A percentile compares a stretch with the other conserved stretches of the same genome.
phyloP scores from a whole-genome alignment of 2,888 invertebrate genomes.

The Zaprionus lineosus region DNA sequence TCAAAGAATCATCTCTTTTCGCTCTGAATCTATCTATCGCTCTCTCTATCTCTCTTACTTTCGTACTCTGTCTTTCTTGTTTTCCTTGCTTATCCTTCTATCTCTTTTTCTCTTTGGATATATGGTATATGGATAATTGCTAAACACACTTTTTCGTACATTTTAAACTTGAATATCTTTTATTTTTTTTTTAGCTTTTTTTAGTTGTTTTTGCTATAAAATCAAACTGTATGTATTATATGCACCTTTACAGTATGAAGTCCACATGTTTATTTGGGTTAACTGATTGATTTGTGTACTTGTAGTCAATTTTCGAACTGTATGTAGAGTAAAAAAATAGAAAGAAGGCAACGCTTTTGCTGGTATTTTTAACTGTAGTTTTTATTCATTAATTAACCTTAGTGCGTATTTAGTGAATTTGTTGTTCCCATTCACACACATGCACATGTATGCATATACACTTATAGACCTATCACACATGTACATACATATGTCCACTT shows the following conservation, averaged over 20 bases:
- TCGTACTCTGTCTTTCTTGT: not conserved
- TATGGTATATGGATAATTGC: slow-evolving; percentile 29
- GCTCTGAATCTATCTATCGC: not conserved
- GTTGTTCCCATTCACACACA: too few species aligned
- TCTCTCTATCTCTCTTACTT: not conserved
- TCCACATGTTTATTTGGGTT: slow-evolving; percentile 44
- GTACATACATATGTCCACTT: too few species aligned
- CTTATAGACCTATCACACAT: too few species aligned
- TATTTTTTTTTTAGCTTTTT: slow-evolving; percentile 48
- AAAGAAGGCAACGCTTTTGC: slow-evolving; percentile 11
- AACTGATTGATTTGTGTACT: slow-evolving; percentile 40
- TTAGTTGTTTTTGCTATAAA: slow-evolving; percentile 52
- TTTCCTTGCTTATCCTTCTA: not conserved
- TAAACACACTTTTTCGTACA: slow-evolving; percentile 18
- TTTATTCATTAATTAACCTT: too few species aligned
- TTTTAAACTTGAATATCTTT: slow-evolving; percentile 9
- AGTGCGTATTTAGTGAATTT: too few species aligned
- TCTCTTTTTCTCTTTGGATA: not conserved
- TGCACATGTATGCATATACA: too few species aligned
- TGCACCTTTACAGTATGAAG: slow-evolving; percentile 67
- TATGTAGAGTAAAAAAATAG: not conserved
- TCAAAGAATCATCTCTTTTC: slow-evolving; percentile 5
- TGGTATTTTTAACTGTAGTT: not conserved
- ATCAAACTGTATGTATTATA: slow-evolving; percentile 62
- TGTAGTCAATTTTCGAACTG: not conserved